Evolutionary conservation across 2,797 vertebrate genomes (phyloP).

Genomic region (Eulemur coronatus): DNA sequence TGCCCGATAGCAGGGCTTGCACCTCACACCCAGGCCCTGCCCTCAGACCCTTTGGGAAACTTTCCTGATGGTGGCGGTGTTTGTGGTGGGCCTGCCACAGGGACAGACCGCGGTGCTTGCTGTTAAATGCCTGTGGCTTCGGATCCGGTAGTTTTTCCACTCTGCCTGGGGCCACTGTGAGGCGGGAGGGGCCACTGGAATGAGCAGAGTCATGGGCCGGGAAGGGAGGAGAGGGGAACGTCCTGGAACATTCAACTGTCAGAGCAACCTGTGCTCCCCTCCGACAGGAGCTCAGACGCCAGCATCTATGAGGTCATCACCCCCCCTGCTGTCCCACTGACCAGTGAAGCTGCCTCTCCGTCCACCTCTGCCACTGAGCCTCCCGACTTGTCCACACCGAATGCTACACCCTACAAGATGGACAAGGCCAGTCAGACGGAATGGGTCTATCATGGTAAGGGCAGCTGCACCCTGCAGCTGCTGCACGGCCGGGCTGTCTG

Average conservation of each 20-base stretch:
- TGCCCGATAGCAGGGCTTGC: background rate
- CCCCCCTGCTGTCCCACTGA: rapidly evolving
- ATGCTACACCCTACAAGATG: rapidly evolving
- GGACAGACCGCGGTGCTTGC: background rate
- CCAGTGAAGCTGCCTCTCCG: background rate
- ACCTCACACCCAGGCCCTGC: background rate
- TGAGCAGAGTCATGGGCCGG: background rate
- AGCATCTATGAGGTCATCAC: rapidly evolving
- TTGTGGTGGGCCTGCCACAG: background rate
- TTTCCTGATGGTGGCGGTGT: background rate
- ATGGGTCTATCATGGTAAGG: conserved; percentile 54
- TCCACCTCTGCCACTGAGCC: rapidly evolving
- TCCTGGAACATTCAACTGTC: background rate
- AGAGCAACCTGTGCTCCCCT: background rate
- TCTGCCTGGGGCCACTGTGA: background rate
- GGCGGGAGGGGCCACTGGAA: background rate
- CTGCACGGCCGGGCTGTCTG: rapidly evolving
- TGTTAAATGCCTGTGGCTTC: background rate
- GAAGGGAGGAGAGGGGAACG: background rate
- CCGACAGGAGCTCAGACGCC: background rate
- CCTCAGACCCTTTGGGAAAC: background rate
- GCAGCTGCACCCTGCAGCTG: rapidly evolving
- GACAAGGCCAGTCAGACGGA: conserved; percentile 64
- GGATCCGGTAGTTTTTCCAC: background rate
- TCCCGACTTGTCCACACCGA: rapidly evolving